Evolutionary conservation across 2,113 vertebrate genomes (phyloP).

Genomic region (Pontoporia blainvillei): DNA sequence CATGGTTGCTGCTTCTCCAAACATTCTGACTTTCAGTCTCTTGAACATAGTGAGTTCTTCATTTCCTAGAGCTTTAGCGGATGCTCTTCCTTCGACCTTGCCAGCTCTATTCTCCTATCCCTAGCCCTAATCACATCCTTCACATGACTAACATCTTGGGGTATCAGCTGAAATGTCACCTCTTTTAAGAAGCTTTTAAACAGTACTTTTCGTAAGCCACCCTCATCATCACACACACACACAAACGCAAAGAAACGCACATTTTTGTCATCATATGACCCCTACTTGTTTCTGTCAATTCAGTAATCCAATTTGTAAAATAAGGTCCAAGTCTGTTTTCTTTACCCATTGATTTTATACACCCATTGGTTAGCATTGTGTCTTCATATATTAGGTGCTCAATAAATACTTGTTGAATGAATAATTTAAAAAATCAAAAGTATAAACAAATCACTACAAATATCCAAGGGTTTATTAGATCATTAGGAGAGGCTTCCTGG

Average conservation of each 20-base stretch:
- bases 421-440: background rate
- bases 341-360: background rate
- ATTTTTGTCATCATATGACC: background rate
- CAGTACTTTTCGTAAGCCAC: background rate
- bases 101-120: fast-evolving
- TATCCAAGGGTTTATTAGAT: background rate
- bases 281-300: background rate
- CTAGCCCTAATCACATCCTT: background rate
- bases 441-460: background rate
- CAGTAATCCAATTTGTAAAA: background rate
- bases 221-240: background rate
- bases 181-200: background rate
- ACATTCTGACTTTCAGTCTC: background rate
- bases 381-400: background rate
- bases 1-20: background rate
- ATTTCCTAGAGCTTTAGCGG: background rate
- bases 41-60: background rate
- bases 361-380: background rate
- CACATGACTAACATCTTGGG: background rate
- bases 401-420: background rate
- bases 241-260: background rate
- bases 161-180: background rate
- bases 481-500: background rate
- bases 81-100: background rate
- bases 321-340: background rate